A percentile compares a stretch with the other conserved stretches of the same genome.
Conservation (phyloP, 2,888 invertebrate genomes). For the Crocallis elinguaria region DNA sequence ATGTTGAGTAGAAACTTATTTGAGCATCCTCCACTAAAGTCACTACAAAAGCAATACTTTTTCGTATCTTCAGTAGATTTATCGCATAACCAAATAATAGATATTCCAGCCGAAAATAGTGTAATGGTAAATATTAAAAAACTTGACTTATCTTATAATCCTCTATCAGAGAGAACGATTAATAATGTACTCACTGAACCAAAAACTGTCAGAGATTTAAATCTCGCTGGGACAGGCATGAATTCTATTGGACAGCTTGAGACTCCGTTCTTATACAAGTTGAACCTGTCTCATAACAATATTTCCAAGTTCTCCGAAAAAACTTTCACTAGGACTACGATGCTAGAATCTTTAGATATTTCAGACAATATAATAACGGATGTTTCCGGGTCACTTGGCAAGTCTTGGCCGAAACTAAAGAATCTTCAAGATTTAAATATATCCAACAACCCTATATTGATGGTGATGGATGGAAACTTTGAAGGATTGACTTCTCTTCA, state of each 20-base stretch:
- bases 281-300: slow-evolving; percentile 92
- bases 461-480: slow-evolving; percentile 91
- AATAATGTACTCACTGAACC: slow-evolving; percentile 93
- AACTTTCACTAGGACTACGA: slow-evolving; percentile 91
- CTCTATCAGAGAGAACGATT: slow-evolving; percentile 89
- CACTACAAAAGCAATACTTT: slow-evolving; percentile 93
- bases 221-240: slow-evolving; percentile 92
- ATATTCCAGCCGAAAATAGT: slow-evolving; percentile 93
- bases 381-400: slow-evolving; percentile 85
- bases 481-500: slow-evolving; percentile 88
- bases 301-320: slow-evolving; percentile 87
- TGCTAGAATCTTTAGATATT: slow-evolving; percentile 91
- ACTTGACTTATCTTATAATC: slow-evolving; percentile 94
- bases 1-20: slow-evolving; percentile 91
- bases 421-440: slow-evolving; percentile 91
- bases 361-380: slow-evolving; percentile 88
- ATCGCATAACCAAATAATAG: slow-evolving; percentile 90
- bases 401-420: slow-evolving; percentile 88
- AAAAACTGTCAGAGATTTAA: slow-evolving; percentile 92
- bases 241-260: slow-evolving; percentile 88
- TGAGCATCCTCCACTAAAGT: slow-evolving; percentile 90
- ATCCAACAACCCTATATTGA: slow-evolving; percentile 92
- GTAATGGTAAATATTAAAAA: slow-evolving; percentile 95
- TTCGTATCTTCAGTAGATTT: slow-evolving; percentile 92
- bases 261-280: slow-evolving; percentile 91